Percentiles rank a stretch among this genome's conserved stretches.
phyloP scores from a whole-genome alignment of 2,113 vertebrate genomes.

The Gambusia affinis region DNA sequence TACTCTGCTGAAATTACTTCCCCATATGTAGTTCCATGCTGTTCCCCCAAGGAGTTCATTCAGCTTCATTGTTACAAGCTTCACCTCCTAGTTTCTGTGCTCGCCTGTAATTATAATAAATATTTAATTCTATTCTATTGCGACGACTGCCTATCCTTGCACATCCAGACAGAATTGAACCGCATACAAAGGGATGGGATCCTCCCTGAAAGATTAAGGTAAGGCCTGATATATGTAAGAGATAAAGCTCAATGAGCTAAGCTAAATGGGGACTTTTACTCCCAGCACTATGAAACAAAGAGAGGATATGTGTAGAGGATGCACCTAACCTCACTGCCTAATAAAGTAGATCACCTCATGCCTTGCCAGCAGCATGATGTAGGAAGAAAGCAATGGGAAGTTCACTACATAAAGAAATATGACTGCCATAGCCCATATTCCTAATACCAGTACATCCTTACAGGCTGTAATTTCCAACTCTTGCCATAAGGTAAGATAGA shows the following conservation, averaged over 20 bases:
- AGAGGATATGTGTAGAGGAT: conserved; percentile 18
- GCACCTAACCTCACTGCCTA: conserved; percentile 31
- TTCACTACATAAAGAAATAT: conserved; percentile 51
- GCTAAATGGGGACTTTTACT: conserved; percentile 20
- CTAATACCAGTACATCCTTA: conserved; percentile 47
- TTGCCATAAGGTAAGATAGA: conserved; percentile 40
- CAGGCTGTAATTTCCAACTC: conserved; percentile 34
- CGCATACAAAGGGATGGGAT: background rate
- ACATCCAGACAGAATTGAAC: conserved; percentile 12
- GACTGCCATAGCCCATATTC: conserved; percentile 36
- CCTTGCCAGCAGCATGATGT: conserved; percentile 35
- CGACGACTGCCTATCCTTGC: background rate
- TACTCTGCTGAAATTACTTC: background rate
- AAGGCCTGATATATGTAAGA: conserved; percentile 27
- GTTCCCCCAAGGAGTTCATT: background rate
- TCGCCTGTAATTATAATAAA: conserved; percentile 2
- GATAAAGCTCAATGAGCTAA: conserved; percentile 43
- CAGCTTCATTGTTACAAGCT: background rate
- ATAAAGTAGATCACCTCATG: conserved; percentile 38
- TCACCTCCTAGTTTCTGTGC: background rate
- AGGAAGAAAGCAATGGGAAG: conserved; percentile 35
- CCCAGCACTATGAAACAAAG: conserved; percentile 18
- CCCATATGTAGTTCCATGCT: background rate
- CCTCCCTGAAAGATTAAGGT: conserved; percentile 19
- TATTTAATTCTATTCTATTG: conserved; percentile 16